A percentile compares a stretch with the other conserved stretches of the same genome.
Conservation (phyloP, 2,797 vertebrate species). For the Melanotaenia parkinsoni region DNA sequence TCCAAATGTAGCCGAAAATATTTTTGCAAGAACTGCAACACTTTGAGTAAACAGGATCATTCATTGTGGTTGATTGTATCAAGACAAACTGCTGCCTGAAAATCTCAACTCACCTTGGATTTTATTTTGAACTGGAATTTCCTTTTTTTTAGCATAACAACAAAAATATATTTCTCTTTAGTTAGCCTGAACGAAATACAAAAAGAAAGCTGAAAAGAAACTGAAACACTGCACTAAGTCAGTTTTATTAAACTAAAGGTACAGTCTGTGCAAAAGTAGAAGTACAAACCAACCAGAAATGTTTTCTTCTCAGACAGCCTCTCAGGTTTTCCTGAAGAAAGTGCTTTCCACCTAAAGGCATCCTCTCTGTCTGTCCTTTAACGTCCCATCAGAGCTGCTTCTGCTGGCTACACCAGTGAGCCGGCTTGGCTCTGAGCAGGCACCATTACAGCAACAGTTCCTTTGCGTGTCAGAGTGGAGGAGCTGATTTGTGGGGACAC, state of each 20-base stretch:
- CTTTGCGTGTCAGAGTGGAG: slow-evolving; percentile 84
- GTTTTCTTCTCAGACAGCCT: slow-evolving; percentile 23
- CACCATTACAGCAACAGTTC: slow-evolving; percentile 88
- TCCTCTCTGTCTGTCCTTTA: slow-evolving; percentile 28
- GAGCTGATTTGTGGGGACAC: slow-evolving; percentile 67
- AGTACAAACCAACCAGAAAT: slow-evolving; percentile 29
- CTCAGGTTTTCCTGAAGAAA: slow-evolving; percentile 40
- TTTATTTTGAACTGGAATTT: slow-evolving; percentile 20
- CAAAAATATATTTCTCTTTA: slow-evolving; percentile 61
- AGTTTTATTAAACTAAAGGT: slow-evolving; percentile 6
- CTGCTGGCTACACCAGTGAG: slow-evolving; percentile 88
- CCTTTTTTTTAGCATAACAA: slow-evolving; percentile 28
- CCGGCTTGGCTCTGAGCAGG: slow-evolving; percentile 91
- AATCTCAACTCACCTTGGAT: slow-evolving; percentile 1
- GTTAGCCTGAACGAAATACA: slow-evolving; percentile 40
- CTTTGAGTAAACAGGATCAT: neutral
- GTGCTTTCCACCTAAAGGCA: slow-evolving; percentile 58
- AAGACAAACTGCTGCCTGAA: slow-evolving; percentile 8
- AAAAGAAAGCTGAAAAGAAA: slow-evolving; percentile 54
- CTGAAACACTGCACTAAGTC: slow-evolving; percentile 8
- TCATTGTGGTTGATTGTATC: slow-evolving; percentile 11
- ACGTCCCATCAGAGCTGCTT: neutral
- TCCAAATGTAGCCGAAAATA: slow-evolving; percentile 30
- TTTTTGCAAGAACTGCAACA: slow-evolving; percentile 19
- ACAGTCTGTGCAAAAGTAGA: slow-evolving; percentile 32